Evolutionary conservation across 2,888 invertebrate species (phyloP).

Genomic region (Archaeoteleia sp.): DNA sequence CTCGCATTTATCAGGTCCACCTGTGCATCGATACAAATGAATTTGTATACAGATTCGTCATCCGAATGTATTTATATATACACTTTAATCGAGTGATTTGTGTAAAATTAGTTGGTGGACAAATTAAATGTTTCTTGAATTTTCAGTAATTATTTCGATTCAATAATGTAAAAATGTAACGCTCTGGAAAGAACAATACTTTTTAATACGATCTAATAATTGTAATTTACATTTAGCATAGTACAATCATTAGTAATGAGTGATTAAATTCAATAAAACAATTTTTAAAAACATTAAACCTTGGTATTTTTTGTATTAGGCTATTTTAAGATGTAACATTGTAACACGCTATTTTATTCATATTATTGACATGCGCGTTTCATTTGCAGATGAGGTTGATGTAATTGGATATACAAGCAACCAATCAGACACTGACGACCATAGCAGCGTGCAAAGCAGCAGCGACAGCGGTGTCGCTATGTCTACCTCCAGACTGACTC

Average conservation of each 20-base stretch:
- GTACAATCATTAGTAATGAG: too few relatives aligned
- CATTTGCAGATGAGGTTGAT: conserved; percentile 86
- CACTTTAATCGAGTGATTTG: neutral
- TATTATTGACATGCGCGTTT: conserved; percentile 33
- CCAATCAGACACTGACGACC: conserved; percentile 89
- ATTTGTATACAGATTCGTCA: conserved; percentile 16
- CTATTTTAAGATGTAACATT: neutral
- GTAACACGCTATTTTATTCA: neutral
- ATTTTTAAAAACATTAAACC: too few relatives aligned
- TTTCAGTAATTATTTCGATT: too few relatives aligned
- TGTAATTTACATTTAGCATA: too few relatives aligned
- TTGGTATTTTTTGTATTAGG: too few relatives aligned
- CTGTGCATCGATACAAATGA: conserved; percentile 43
- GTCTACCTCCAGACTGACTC: conserved; percentile 81
- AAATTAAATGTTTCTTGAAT: too few relatives aligned
- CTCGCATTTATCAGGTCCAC: conserved; percentile 43
- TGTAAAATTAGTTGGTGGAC: neutral
- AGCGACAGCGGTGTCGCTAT: conserved; percentile 85
- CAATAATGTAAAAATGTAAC: too few relatives aligned
- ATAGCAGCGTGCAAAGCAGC: conserved; percentile 85
- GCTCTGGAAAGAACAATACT: too few relatives aligned
- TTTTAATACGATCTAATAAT: too few relatives aligned
- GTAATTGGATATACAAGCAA: conserved; percentile 90
- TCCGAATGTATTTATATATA: neutral
- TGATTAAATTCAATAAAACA: too few relatives aligned